Evolutionary conservation across 2,113 vertebrate genomes (phyloP).

Genomic region (Melozone crissalis): DNA sequence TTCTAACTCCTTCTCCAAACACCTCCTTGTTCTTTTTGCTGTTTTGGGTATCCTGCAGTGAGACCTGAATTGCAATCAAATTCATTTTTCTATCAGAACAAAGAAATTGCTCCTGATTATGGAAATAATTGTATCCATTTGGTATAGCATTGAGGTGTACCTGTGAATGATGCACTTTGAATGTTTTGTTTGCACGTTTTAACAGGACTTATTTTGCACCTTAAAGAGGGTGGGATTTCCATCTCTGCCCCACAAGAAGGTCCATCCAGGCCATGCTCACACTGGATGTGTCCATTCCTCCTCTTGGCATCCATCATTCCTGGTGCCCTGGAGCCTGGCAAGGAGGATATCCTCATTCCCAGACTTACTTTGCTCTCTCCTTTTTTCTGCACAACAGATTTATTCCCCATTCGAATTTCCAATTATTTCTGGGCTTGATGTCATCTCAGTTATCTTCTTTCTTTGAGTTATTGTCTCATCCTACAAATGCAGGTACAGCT

Average conservation of each 20-base stretch:
- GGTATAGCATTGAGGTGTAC: too few relatives aligned
- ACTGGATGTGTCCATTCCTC: rapidly evolving
- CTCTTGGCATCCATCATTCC: not conserved
- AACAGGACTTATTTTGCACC: not conserved
- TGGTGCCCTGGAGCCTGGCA: rapidly evolving
- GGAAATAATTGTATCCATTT: not conserved
- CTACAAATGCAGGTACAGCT: not conserved
- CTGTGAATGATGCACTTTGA: not conserved
- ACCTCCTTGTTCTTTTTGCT: not conserved
- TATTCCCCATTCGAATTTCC: not conserved
- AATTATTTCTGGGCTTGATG: not conserved
- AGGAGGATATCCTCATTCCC: not conserved
- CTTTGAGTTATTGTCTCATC: not conserved
- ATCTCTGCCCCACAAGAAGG: not conserved
- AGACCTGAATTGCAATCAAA: not conserved
- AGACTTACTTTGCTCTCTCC: not conserved
- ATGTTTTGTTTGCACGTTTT: not conserved
- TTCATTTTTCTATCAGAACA: not conserved
- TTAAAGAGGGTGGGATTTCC: not conserved
- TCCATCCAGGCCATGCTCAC: not conserved
- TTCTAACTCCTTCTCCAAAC: not conserved
- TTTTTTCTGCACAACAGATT: not conserved
- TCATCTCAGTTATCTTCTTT: not conserved
- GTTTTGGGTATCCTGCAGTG: not conserved
- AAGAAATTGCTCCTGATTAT: not conserved